A percentile compares a stretch with the other conserved stretches of the same genome.
phyloP scores from a whole-genome alignment of 2,888 invertebrate species.

The Timandra comae region DNA sequence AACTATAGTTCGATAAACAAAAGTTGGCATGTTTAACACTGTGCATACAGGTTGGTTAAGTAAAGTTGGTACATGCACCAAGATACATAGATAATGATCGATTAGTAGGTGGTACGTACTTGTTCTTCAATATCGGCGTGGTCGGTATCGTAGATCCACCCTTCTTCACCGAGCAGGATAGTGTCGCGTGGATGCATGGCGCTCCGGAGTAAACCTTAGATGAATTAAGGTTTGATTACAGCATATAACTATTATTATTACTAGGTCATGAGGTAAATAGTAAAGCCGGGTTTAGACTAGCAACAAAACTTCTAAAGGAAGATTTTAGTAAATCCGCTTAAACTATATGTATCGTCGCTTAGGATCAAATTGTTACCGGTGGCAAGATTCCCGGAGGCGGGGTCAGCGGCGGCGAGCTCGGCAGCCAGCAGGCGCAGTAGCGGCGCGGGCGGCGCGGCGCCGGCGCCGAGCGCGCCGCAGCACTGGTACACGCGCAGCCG shows the following conservation, averaged over 20 bases:
- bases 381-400: slow-evolving; percentile 88
- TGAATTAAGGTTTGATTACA: too few relatives aligned
- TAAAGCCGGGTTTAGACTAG: too few relatives aligned
- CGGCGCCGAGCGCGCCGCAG: slow-evolving; percentile 42
- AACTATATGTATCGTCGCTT: too few relatives aligned
- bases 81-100: slow-evolving; percentile 14
- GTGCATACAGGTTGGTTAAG: too few relatives aligned
- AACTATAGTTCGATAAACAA: too few relatives aligned
- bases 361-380: slow-evolving; percentile 31
- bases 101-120: slow-evolving; percentile 70
- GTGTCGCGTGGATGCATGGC: slow-evolving; percentile 77
- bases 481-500: slow-evolving; percentile 95
- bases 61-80: neutral
- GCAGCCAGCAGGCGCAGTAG: slow-evolving; percentile 83
- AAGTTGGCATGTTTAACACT: too few relatives aligned
- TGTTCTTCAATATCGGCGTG: slow-evolving; percentile 98
- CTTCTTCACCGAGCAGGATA: slow-evolving; percentile 89
- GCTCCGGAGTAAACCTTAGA: slow-evolving; percentile 49
- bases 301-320: too few relatives aligned
- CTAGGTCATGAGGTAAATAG: too few relatives aligned
- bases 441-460: slow-evolving; percentile 58
- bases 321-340: too few relatives aligned
- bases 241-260: too few relatives aligned
- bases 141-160: slow-evolving; percentile 96
- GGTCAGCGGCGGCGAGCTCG: slow-evolving; percentile 95